A percentile compares a stretch with the other conserved stretches of the same genome.
Evolutionary conservation across 2,113 vertebrate genomes (phyloP).

Genomic region (Orcinus orca): DNA sequence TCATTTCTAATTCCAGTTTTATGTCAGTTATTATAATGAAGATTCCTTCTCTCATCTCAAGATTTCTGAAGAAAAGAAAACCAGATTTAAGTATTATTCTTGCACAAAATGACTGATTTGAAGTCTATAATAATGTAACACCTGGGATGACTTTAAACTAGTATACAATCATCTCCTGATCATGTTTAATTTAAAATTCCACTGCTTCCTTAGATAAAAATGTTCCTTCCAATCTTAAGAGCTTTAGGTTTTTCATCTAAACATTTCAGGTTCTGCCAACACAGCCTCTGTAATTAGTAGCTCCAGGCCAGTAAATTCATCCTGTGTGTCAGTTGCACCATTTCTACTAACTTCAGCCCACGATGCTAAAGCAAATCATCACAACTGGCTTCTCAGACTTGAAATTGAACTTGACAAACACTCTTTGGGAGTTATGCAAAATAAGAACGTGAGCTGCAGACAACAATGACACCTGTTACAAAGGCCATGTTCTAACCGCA

Average conservation of each 20-base stretch:
- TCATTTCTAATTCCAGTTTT: constrained; percentile 15
- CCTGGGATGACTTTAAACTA: neutral
- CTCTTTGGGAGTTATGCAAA: neutral
- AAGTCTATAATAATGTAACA: neutral
- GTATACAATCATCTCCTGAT: neutral
- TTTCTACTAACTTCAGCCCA: neutral
- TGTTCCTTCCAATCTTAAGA: neutral
- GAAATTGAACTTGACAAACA: neutral
- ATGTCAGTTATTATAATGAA: constrained; percentile 8
- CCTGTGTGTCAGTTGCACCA: neutral
- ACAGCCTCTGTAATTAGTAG: neutral
- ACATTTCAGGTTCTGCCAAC: neutral
- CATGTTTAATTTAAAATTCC: neutral
- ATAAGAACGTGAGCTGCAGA: neutral
- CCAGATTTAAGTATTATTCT: neutral
- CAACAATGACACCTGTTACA: neutral
- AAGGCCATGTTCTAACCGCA: neutral
- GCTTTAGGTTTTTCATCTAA: neutral
- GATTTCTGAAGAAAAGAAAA: neutral
- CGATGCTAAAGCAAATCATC: neutral
- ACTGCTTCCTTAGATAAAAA: neutral
- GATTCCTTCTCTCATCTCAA: neutral
- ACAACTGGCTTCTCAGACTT: neutral
- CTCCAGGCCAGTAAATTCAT: neutral
- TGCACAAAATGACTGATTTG: neutral